phyloP scores from a whole-genome alignment of 2,888 invertebrate genomes.

The Aphidius colemani region DNA sequence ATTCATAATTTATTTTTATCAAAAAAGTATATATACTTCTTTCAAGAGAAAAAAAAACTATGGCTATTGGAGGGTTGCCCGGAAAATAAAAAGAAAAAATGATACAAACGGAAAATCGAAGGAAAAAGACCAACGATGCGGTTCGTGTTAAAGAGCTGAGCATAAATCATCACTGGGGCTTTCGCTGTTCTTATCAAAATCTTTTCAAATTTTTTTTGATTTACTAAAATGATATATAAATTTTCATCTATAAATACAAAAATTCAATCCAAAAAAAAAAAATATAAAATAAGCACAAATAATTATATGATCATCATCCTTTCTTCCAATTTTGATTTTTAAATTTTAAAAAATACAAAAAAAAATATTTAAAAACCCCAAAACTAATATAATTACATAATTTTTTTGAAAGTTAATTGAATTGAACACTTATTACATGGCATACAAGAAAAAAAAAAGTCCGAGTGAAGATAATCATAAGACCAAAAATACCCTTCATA shows the following conservation, averaged over 20 bases:
- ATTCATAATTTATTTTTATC: slow-evolving; percentile 15
- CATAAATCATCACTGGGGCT: neutral
- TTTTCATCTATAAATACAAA: too few relatives aligned
- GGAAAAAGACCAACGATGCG: neutral
- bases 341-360: too few relatives aligned
- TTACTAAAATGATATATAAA: too few relatives aligned
- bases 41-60: too few relatives aligned
- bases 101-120: neutral
- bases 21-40: too few relatives aligned
- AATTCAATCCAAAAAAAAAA: too few relatives aligned
- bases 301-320: too few relatives aligned
- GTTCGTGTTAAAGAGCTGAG: neutral
- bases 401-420: neutral
- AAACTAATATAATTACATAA: neutral
- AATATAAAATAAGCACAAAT: too few relatives aligned
- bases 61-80: neutral
- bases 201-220: too few relatives aligned
- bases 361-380: too few relatives aligned
- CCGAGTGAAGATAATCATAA: slow-evolving; percentile 1
- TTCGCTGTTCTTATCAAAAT: neutral
- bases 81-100: too few relatives aligned
- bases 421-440: neutral
- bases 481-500: slow-evolving; percentile 19
- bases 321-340: too few relatives aligned
- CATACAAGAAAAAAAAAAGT: neutral